A percentile compares a stretch with the other conserved stretches of the same genome.
phyloP scores from a whole-genome alignment of 2,113 vertebrate genomes.

The Malurus cyaneus region DNA sequence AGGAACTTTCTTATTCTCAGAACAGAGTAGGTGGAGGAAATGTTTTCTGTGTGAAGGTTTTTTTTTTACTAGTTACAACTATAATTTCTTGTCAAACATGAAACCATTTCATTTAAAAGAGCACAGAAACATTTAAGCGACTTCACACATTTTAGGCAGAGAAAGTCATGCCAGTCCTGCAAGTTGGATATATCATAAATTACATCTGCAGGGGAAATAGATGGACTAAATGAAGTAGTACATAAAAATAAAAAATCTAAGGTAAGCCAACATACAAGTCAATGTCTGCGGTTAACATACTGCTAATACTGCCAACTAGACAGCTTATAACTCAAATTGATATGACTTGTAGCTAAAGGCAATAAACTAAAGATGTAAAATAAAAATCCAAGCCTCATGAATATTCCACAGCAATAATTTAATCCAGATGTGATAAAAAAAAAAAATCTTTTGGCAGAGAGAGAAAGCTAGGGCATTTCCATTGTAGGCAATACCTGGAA shows the following conservation, averaged over 20 bases:
- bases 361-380: not conserved
- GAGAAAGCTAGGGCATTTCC: not conserved
- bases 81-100: not conserved
- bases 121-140: not conserved
- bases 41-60: fast-evolving
- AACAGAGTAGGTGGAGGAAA: not conserved
- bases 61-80: not conserved
- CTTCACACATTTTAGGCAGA: not conserved
- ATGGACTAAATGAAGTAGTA: not conserved
- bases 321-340: not conserved
- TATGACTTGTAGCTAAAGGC: not conserved
- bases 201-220: not conserved
- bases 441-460: not conserved
- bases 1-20: not conserved
- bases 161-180: not conserved
- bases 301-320: not conserved
- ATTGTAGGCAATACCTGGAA: fast-evolving
- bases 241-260: not conserved
- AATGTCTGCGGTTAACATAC: not conserved
- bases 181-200: not conserved
- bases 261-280: not conserved
- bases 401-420: not conserved
- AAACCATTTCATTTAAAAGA: not conserved
- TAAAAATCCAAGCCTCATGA: not conserved
- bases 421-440: not conserved